phyloP scores from a whole-genome alignment of 2,797 vertebrate genomes.

The Pseudochirops cupreus region DNA sequence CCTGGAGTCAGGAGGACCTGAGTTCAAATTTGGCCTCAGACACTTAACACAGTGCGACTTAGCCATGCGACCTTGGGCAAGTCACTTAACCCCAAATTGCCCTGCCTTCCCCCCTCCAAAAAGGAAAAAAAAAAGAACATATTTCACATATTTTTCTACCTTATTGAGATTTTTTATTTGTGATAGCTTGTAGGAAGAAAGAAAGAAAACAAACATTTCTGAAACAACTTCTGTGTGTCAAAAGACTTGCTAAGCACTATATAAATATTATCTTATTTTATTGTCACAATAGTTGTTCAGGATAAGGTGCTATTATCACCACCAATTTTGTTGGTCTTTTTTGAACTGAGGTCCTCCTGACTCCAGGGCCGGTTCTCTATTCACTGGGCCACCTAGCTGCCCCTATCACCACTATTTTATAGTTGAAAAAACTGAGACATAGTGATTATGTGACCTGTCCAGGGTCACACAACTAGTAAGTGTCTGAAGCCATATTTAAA shows the following conservation, averaged over 20 bases:
- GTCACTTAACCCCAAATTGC: too few relatives aligned
- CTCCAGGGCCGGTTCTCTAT: too few relatives aligned
- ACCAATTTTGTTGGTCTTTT: too few relatives aligned
- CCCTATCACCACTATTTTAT: neutral
- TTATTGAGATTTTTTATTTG: neutral
- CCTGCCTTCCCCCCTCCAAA: too few relatives aligned
- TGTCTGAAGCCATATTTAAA: neutral
- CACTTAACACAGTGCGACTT: too few relatives aligned
- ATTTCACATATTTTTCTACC: neutral
- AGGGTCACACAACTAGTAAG: neutral
- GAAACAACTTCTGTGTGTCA: neutral
- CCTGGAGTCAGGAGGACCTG: too few relatives aligned
- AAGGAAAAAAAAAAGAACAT: neutral
- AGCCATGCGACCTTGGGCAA: too few relatives aligned
- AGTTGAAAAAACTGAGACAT: neutral
- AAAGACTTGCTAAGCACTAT: neutral
- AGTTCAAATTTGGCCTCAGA: too few relatives aligned
- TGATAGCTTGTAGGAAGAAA: neutral
- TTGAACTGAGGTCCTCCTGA: too few relatives aligned
- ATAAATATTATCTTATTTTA: neutral
- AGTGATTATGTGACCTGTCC: neutral
- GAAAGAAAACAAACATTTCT: neutral
- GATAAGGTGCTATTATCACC: neutral
- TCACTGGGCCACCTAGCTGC: too few relatives aligned
- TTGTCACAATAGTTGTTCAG: neutral